phyloP scores from a whole-genome alignment of 2,888 invertebrate genomes.

The Drosophila demipolita region DNA sequence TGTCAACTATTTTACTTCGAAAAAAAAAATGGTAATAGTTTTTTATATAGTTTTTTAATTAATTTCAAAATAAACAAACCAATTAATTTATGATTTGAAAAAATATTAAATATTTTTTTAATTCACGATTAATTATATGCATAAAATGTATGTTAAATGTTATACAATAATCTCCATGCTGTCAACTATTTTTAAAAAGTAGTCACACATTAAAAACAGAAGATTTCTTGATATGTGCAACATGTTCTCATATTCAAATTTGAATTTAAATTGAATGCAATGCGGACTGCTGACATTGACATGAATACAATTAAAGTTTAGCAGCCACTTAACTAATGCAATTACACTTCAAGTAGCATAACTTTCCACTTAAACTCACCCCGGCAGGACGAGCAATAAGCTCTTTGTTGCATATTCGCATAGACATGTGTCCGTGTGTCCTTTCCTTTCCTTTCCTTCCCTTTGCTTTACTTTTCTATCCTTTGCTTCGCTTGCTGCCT shows the following conservation, averaged over 20 bases:
- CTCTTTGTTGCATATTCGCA: slow-evolving; percentile 63
- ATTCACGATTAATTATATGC: neutral
- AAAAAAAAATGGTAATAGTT: neutral
- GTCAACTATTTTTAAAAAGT: neutral
- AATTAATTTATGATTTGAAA: neutral
- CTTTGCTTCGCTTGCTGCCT: neutral
- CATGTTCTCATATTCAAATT: slow-evolving; percentile 7
- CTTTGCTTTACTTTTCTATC: neutral
- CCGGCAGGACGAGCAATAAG: slow-evolving; percentile 52
- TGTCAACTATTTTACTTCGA: neutral
- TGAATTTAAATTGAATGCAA: slow-evolving; percentile 11
- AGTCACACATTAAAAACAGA: neutral
- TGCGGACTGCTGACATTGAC: slow-evolving; percentile 36
- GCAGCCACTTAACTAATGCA: slow-evolving; percentile 74
- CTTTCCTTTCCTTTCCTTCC: neutral
- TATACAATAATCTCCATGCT: neutral
- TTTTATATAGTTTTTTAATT: neutral
- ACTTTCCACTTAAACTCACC: slow-evolving; percentile 60
- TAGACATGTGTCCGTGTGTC: slow-evolving; percentile 29
- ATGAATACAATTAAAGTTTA: slow-evolving; percentile 49
- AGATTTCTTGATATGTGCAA: neutral
- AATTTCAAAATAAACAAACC: neutral
- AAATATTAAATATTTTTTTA: neutral
- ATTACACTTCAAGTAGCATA: slow-evolving; percentile 73
- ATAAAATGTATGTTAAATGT: neutral